phyloP scores from a whole-genome alignment of 2,113 vertebrate species.

The Psittacus erithacus region DNA sequence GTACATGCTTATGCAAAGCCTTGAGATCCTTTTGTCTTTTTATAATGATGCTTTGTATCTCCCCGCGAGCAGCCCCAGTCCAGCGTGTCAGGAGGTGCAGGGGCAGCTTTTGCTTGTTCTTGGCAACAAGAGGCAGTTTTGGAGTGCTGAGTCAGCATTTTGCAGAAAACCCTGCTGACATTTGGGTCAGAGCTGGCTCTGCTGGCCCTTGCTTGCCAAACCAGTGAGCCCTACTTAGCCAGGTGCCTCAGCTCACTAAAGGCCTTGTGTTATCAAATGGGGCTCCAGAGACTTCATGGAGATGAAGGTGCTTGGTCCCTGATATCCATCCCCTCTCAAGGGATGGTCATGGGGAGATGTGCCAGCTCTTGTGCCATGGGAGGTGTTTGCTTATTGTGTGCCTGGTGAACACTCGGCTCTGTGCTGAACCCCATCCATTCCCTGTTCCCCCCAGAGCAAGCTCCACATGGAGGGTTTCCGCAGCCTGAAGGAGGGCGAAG shows the following conservation, averaged over 20 bases:
- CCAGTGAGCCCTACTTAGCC: rapidly evolving
- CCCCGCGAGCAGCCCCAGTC: rapidly evolving
- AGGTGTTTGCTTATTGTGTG: not conserved
- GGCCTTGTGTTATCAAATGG: rapidly evolving
- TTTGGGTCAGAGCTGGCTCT: not conserved
- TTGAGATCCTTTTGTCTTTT: not conserved
- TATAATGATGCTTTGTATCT: not conserved
- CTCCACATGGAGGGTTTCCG: slow-evolving; percentile 99
- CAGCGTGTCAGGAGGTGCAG: rapidly evolving
- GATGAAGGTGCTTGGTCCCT: not conserved
- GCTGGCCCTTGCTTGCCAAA: not conserved
- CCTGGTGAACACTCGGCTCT: rapidly evolving
- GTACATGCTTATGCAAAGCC: not conserved
- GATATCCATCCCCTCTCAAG: rapidly evolving
- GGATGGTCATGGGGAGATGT: rapidly evolving
- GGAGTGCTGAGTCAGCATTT: rapidly evolving
- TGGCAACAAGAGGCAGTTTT: not conserved
- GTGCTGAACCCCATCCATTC: not conserved
- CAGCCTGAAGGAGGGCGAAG: slow-evolving; percentile 96
- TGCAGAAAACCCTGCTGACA: not conserved
- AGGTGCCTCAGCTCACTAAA: not conserved
- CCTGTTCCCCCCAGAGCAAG: slow-evolving; percentile 84
- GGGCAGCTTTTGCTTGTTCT: not conserved
- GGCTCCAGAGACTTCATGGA: not conserved
- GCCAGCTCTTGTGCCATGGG: rapidly evolving